These are phyloP conservation scores for Lydus trimaculatus DNA, from an alignment of 2,888 invertebrate species.

Conservation along the genomic window DNA sequence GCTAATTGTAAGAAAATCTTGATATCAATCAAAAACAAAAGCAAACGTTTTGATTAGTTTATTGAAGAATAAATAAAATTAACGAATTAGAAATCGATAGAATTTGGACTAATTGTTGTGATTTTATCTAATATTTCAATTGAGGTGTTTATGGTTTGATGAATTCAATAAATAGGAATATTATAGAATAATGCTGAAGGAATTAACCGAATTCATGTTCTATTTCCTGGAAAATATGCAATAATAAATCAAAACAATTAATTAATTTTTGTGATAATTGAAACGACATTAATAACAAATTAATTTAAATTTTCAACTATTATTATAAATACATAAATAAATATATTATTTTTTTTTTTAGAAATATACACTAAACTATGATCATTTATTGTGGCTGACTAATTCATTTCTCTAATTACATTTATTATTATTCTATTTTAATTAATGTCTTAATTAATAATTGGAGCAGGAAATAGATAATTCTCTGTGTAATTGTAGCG, in stretches of 20 bases:
- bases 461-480: slow-evolving; percentile 38
- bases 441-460: slow-evolving; percentile 36
- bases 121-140: background rate
- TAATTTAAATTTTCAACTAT: background rate
- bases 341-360: background rate
- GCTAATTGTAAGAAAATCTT: background rate
- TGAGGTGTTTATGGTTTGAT: slow-evolving; percentile 3
- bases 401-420: slow-evolving; percentile 14
- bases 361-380: background rate
- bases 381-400: background rate
- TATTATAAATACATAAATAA: background rate
- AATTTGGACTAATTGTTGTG: background rate
- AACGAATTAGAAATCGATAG: background rate
- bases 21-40: background rate
- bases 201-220: slow-evolving; percentile 10
- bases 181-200: too few relatives aligned
- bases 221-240: slow-evolving; percentile 8
- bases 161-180: background rate
- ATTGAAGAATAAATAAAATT: background rate
- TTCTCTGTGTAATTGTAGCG: slow-evolving; percentile 20
- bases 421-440: slow-evolving; percentile 31
- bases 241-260: background rate
- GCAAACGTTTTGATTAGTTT: background rate
- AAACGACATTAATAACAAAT: background rate
- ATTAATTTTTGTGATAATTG: slow-evolving; percentile 2